Percentiles rank a stretch among this genome's conserved stretches.
Conservation (phyloP, 1,140 invertebrate species). For the Pseudomyrmex cubaensis region DNA sequence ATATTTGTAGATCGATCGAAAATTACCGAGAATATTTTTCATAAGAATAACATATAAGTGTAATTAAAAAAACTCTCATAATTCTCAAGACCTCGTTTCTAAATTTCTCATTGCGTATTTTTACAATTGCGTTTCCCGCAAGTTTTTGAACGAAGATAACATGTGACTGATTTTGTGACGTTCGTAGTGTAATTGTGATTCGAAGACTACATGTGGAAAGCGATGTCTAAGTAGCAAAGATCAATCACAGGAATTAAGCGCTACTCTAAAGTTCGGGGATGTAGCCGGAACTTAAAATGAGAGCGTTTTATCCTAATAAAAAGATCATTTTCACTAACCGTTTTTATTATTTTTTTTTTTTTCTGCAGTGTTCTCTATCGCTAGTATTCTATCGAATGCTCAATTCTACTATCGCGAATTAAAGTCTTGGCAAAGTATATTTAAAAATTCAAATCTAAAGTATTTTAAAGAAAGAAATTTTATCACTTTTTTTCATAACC, state of each 20-base stretch:
- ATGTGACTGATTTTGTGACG: not conserved
- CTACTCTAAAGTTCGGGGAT: constrained; percentile 65
- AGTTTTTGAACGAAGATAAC: too few species aligned
- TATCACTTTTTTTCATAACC: not conserved
- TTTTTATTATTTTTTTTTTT: not conserved
- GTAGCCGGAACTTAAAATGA: constrained; percentile 40
- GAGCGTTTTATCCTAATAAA: not conserved
- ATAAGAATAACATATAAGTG: not conserved
- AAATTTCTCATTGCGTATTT: not conserved
- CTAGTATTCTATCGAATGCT: not conserved
- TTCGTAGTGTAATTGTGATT: constrained; percentile 62
- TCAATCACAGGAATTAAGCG: constrained; percentile 60
- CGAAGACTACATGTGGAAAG: constrained; percentile 63
- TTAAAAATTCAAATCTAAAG: not conserved
- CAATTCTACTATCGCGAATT: not conserved
- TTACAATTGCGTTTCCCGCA: not conserved
- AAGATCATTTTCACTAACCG: too few species aligned
- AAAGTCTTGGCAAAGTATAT: not conserved
- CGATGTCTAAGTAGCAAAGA: constrained; percentile 64
- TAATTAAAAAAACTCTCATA: not conserved
- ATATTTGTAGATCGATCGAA: not conserved
- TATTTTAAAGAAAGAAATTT: not conserved
- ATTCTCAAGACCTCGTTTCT: not conserved
- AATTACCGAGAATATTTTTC: not conserved
- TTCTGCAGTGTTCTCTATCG: not conserved